Percentiles rank a stretch among this genome's conserved stretches.
phyloP scores from a whole-genome alignment of 1,140 invertebrate species.

The Goniozus legneri region DNA sequence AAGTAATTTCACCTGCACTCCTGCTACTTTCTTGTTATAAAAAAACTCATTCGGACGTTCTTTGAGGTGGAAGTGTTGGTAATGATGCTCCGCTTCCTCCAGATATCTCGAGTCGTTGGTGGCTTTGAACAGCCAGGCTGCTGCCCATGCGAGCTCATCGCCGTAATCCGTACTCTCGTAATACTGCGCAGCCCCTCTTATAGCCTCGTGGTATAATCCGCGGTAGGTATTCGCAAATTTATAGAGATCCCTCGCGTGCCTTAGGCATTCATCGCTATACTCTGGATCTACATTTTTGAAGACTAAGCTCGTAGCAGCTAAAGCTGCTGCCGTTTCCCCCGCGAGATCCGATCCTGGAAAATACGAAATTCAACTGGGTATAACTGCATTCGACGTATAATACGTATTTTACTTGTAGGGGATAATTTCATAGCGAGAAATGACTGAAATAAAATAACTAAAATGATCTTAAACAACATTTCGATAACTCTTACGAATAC shows the following conservation, averaged over 20 bases:
- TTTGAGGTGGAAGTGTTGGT: slow-evolving; percentile 53
- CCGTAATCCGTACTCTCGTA: slow-evolving; percentile 61
- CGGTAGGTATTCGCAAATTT: slow-evolving; percentile 59
- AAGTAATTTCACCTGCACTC: slow-evolving; percentile 55
- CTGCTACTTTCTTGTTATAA: slow-evolving; percentile 62
- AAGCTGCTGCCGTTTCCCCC: slow-evolving; percentile 61
- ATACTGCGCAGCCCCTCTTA: slow-evolving; percentile 55
- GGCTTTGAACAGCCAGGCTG: slow-evolving; percentile 61
- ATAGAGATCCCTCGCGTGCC: slow-evolving; percentile 59
- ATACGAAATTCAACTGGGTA: too few relatives aligned
- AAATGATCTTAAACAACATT: too few relatives aligned
- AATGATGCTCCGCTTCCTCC: slow-evolving; percentile 55
- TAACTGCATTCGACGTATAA: too few relatives aligned
- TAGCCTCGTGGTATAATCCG: slow-evolving; percentile 59
- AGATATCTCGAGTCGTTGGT: slow-evolving; percentile 57
- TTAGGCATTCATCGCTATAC: slow-evolving; percentile 53
- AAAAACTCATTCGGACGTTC: slow-evolving; percentile 55
- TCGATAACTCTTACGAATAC: too few relatives aligned
- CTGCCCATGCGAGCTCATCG: slow-evolving; percentile 64
- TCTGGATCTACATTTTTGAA: slow-evolving; percentile 49
- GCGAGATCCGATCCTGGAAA: slow-evolving; percentile 61
- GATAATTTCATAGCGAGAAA: too few relatives aligned
- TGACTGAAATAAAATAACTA: too few relatives aligned
- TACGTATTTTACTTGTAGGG: too few relatives aligned
- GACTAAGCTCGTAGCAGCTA: slow-evolving; percentile 59